Evolutionary conservation across 2,888 invertebrate species (phyloP).

Genomic region (Leucoptera coffeella): DNA sequence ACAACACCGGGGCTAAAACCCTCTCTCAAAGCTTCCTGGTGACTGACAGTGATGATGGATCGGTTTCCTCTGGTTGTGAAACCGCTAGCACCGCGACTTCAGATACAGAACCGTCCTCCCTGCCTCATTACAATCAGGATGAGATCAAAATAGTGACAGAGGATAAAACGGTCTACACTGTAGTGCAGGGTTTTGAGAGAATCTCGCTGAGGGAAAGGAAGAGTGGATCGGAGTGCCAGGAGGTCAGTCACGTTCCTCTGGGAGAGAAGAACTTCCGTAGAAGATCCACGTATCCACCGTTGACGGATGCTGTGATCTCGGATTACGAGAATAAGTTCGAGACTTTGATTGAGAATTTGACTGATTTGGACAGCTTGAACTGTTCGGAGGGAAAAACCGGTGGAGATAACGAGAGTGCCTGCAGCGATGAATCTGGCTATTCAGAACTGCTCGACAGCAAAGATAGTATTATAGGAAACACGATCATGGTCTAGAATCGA

Average conservation of each 20-base stretch:
- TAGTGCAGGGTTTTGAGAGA: no score
- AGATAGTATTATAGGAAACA: constrained; percentile 41
- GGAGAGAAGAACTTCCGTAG: constrained; percentile 42
- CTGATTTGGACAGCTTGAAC: constrained; percentile 28
- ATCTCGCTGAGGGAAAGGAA: neutral
- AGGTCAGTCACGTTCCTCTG: constrained; percentile 41
- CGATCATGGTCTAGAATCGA: constrained; percentile 39
- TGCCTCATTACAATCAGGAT: constrained; percentile 33
- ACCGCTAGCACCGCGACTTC: constrained; percentile 68
- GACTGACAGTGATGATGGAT: constrained; percentile 67
- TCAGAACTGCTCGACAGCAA: constrained; percentile 65
- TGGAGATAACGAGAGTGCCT: constrained; percentile 71
- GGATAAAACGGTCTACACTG: neutral
- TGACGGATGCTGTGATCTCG: constrained; percentile 17
- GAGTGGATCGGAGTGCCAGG: no score
- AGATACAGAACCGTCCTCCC: constrained; percentile 47
- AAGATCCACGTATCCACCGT: constrained; percentile 38
- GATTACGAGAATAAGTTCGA: constrained; percentile 33
- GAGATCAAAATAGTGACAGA: constrained; percentile 11
- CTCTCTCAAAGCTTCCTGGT: constrained; percentile 45
- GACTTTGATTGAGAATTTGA: constrained; percentile 33
- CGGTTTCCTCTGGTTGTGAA: constrained; percentile 76
- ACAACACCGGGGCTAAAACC: constrained; percentile 16
- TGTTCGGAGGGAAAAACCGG: constrained; percentile 31
- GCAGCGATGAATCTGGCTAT: constrained; percentile 88